phyloP scores from a whole-genome alignment of 1,140 invertebrate species.

The Drosophila aff. region DNA sequence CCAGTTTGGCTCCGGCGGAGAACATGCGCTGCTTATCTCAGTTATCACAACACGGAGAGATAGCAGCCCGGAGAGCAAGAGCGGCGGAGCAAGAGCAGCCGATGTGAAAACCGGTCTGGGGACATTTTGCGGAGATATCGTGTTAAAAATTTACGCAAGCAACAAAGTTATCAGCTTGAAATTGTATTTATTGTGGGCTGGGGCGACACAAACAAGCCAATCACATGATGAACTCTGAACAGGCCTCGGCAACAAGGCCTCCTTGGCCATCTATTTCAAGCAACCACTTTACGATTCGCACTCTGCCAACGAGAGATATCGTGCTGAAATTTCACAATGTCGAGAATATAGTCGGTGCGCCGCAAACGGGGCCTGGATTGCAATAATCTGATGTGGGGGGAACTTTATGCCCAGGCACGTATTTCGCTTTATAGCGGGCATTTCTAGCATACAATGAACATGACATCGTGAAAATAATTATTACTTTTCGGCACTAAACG shows the following conservation, averaged over 20 bases:
- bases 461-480: constrained; percentile 18
- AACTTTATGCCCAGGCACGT: constrained; percentile 54
- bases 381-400: constrained; percentile 23
- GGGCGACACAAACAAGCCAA: constrained; percentile 30
- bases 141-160: constrained; percentile 78
- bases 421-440: constrained; percentile 21
- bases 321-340: constrained; percentile 79
- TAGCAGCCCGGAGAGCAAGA: constrained; percentile 24
- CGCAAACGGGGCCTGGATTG: constrained; percentile 47
- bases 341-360: constrained; percentile 47
- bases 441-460: constrained; percentile 14
- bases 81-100: not conserved
- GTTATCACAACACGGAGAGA: constrained; percentile 24
- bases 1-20: constrained; percentile 21
- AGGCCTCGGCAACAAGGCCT: constrained; percentile 37
- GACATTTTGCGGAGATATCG: constrained; percentile 66
- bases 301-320: constrained; percentile 62
- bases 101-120: constrained; percentile 17
- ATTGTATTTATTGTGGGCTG: constrained; percentile 70
- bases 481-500: constrained; percentile 9
- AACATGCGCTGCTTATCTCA: constrained; percentile 37
- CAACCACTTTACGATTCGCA: constrained; percentile 63
- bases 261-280: constrained; percentile 1
- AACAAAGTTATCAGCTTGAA: constrained; percentile 74
- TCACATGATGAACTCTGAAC: constrained; percentile 29